These are phyloP conservation scores for Pecten maximus DNA, from an alignment of 2,888 invertebrate species.

Conservation along the genomic window DNA sequence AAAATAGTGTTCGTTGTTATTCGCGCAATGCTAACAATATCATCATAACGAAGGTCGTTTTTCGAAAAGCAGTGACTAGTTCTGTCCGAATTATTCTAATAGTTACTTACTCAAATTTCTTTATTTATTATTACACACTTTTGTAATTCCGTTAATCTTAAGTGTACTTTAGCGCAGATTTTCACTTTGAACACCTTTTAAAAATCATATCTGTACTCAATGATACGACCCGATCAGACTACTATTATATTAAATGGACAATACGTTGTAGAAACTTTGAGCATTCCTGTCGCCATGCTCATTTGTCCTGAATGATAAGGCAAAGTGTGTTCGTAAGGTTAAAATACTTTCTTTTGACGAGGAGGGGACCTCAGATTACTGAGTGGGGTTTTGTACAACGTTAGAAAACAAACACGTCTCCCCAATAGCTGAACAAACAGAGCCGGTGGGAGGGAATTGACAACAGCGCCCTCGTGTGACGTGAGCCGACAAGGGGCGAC, in stretches of 20 bases:
- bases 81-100: background rate
- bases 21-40: background rate
- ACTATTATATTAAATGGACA: background rate
- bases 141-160: background rate
- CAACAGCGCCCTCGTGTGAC: background rate
- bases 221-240: background rate
- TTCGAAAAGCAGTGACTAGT: background rate
- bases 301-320: constrained; percentile 5
- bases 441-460: background rate
- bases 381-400: background rate
- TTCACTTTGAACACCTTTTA: background rate
- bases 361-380: background rate
- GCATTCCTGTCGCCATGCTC: background rate
- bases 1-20: background rate
- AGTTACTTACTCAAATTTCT: background rate
- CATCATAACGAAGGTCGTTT: too few relatives aligned
- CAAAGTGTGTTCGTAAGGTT: background rate
- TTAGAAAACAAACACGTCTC: background rate
- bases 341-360: background rate
- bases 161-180: background rate
- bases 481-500: background rate
- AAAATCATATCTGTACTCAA: background rate
- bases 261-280: background rate
- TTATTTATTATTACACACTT: background rate
- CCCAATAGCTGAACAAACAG: background rate